Base-by-base conservation (phyloP, 2,888 invertebrate species). In the Eupsilia transversa region DNA sequence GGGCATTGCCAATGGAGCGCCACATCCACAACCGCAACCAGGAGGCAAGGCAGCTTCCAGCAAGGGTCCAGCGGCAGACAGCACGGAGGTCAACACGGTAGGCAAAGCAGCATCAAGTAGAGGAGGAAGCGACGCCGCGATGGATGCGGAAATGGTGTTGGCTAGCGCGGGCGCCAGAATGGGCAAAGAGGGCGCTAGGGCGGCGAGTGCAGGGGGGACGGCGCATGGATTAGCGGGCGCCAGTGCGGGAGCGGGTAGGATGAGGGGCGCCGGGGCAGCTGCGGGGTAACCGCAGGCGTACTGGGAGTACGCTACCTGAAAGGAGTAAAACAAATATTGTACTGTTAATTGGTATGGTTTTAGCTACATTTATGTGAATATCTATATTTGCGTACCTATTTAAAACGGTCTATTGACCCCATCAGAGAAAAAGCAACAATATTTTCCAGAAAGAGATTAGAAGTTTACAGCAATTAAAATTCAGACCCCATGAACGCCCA, bases 31-130 rank as follows among this genome's bases (percentile, higher is more conserved):
- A 27, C 54, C 54, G 54, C 83, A 78, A 5, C 82, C 68, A 7
- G 84, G 75, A 41, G 91, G 84, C 49, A 88, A 23, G 0, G 88
- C 86, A 5, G 91, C 91, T 12, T 88, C 88, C 4, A 94, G 61
- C 70, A 93, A 60, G 3, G 93, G 94, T 1, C 90, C 91, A 0
- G 91, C 91, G 0, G 89, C 91, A 0, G 90, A 86, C 59, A 94
- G 72, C 9, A 91, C 92, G 3, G 94, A 92, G 0, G 91, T 89
- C 52, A 94, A 70, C 20, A 93, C 89, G 0, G 91, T 86, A 0
- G 93, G 93, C 43, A 93, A 67, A 0, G 93, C 93, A 0, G 92
- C 90, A 23, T 93, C 95, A 9, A 91, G 75, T 7, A 91, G 75
- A 7, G 90, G 87, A 0, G 92, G 92, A 0, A 92, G 57, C 0